Evolutionary conservation across 2,888 invertebrate species (phyloP).

Genomic region (Junonia oenone): DNA sequence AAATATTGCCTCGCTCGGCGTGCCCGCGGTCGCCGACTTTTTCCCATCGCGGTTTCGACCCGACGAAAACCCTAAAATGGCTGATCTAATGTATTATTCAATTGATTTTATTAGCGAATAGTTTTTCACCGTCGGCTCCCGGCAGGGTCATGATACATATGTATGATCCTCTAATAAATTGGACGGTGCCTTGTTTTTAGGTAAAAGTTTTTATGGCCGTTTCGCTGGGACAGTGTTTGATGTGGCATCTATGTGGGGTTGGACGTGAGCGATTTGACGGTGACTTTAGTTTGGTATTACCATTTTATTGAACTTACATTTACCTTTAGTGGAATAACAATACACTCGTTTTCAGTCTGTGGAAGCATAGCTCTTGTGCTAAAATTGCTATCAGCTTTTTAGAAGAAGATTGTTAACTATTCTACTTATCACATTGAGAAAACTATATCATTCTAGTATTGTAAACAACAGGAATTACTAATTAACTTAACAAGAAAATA

Average conservation of each 20-base stretch:
- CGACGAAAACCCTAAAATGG: constrained; percentile 57
- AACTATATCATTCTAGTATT: too few relatives aligned
- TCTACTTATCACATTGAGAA: too few relatives aligned
- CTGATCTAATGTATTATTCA: constrained; percentile 69
- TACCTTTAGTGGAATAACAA: neutral
- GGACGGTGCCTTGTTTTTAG: constrained; percentile 35
- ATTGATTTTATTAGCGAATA: constrained; percentile 60
- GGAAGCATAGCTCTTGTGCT: too few relatives aligned
- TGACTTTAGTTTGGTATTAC: neutral
- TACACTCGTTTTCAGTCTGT: too few relatives aligned
- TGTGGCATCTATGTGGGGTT: neutral
- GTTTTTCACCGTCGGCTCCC: constrained; percentile 54
- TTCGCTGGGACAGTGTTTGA: constrained; percentile 1
- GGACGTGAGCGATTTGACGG: neutral
- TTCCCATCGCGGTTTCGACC: constrained; percentile 19
- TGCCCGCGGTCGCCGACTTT: constrained; percentile 30
- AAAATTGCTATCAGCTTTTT: too few relatives aligned
- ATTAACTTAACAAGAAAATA: too few relatives aligned
- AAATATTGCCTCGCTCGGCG: neutral
- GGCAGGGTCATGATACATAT: constrained; percentile 54
- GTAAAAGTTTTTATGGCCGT: constrained; percentile 1
- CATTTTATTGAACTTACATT: neutral
- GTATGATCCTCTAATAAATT: constrained; percentile 68
- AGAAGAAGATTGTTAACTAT: too few relatives aligned
- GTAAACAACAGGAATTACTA: too few relatives aligned